Evolutionary conservation across 2,797 vertebrate genomes (phyloP), one percentile per base, ranked within the genome.

Genomic region (Sebastes trivittatus): DNA sequence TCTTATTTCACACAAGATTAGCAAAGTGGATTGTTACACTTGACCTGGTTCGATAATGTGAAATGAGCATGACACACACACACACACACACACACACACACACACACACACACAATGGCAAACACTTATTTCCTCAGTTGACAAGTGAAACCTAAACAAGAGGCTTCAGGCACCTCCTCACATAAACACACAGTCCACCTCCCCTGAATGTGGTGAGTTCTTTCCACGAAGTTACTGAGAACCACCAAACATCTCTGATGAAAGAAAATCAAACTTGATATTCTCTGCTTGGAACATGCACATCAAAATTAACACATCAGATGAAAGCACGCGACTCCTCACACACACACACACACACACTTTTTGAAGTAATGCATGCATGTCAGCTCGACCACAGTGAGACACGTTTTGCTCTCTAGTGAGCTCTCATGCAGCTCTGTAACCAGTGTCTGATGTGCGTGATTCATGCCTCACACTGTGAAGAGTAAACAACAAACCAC

Each of bases 401-500:
- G 66, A 72, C 65, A 2, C 77, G 63, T 82, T 75, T 81, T 68
- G 32, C 66, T 78, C 77, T 73, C 72, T 3, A 5, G 71, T 64
- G 73, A 72, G 65, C 61, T 55, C 36, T 67, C 77, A 30, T 59
- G 49, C 36, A 63, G 81, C 68, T 82, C 68, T 78, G 64, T 25
- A 42, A 77, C 59, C 60, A 66, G 69, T 4, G 58, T 84, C 38
- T 83, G 86, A 86, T 77, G 82, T 79, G 83, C 76, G 70, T 80
- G 75, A 81, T 79, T 89, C 42, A 66, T 72, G 59, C 58, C 66
- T 79, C 66, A 32, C 78, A 71, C 70, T 83, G 75, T 66, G 86
- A 60, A 46, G 74, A 68, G 75, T 80, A 88, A 89, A 89, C 84
- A 91, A 61, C 84, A 77, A 83, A 83, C 86, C 89, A 18, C 82